These are phyloP conservation scores for Lagopus leucura DNA, from an alignment of 2,113 vertebrate genomes.

Conservation along the genomic window DNA sequence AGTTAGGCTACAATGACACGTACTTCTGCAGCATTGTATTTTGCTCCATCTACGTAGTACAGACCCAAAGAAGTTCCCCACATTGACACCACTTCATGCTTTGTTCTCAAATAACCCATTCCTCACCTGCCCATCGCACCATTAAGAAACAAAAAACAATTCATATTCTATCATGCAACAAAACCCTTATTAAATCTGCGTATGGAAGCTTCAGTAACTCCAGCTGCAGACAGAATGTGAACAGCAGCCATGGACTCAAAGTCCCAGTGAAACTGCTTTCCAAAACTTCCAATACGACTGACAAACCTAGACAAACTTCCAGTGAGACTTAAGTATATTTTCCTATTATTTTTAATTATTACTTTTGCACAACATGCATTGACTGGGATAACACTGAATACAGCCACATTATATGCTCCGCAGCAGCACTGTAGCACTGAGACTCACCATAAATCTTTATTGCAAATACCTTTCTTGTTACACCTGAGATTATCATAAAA, in stretches of 20 bases:
- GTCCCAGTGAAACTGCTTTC: background rate
- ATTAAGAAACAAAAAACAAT: background rate
- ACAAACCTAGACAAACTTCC: background rate
- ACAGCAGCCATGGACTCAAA: background rate
- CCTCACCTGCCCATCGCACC: background rate
- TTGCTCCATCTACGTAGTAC: accelerated
- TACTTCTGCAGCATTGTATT: accelerated
- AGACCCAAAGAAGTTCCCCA: accelerated
- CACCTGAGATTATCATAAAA: background rate
- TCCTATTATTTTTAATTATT: background rate
- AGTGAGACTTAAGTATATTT: background rate
- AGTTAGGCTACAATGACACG: background rate
- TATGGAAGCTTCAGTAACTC: slow-evolving; percentile 18
- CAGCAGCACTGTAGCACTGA: background rate
- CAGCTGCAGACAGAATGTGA: background rate
- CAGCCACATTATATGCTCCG: background rate
- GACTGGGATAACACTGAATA: background rate
- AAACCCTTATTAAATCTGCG: background rate
- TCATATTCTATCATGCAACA: background rate
- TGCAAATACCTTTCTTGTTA: background rate
- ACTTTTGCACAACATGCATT: background rate
- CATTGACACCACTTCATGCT: background rate
- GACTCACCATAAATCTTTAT: background rate
- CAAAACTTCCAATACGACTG: background rate
- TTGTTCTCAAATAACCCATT: background rate